phyloP scores from a whole-genome alignment of 1,140 invertebrate genomes.

The Solen grandis region DNA sequence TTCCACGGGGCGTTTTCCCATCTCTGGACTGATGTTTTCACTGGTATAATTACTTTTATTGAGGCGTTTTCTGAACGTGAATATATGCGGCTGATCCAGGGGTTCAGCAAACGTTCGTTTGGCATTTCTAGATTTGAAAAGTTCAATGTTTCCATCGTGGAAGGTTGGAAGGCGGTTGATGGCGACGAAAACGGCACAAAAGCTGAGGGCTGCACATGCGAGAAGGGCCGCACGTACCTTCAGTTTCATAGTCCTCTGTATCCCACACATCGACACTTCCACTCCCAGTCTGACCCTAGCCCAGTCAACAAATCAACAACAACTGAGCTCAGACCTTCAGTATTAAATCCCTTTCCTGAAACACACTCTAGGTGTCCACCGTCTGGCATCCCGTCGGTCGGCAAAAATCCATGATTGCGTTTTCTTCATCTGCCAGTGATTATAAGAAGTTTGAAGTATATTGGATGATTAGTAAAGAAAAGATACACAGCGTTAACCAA shows the following conservation, averaged over 20 bases:
- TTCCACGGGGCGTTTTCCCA: conserved; percentile 52
- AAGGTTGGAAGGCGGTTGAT: conserved; percentile 30
- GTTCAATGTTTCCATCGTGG: background rate
- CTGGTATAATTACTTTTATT: conserved; percentile 56
- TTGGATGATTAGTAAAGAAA: too few relatives aligned
- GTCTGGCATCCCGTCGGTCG: too few relatives aligned
- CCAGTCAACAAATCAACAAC: too few relatives aligned
- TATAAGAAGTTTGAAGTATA: too few relatives aligned
- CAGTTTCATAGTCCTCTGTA: conserved; percentile 51
- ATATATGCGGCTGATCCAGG: conserved; percentile 39
- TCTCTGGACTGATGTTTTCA: conserved; percentile 51
- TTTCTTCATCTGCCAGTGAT: too few relatives aligned
- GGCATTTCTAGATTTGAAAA: background rate
- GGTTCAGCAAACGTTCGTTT: conserved; percentile 6
- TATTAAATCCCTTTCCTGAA: too few relatives aligned
- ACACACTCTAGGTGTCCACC: too few relatives aligned
- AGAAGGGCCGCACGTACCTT: conserved; percentile 36
- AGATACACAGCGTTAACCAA: too few relatives aligned
- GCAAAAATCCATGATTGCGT: too few relatives aligned
- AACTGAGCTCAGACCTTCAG: too few relatives aligned
- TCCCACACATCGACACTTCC: conserved; percentile 26
- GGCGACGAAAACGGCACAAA: conserved; percentile 45
- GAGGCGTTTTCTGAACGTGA: conserved; percentile 51
- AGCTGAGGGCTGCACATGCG: conserved; percentile 37
- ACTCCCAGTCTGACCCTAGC: too few relatives aligned